Evolutionary conservation across 2,797 vertebrate species (phyloP), one percentile per base, ranked within the genome.

Genomic region (Enteromius treurensis): DNA sequence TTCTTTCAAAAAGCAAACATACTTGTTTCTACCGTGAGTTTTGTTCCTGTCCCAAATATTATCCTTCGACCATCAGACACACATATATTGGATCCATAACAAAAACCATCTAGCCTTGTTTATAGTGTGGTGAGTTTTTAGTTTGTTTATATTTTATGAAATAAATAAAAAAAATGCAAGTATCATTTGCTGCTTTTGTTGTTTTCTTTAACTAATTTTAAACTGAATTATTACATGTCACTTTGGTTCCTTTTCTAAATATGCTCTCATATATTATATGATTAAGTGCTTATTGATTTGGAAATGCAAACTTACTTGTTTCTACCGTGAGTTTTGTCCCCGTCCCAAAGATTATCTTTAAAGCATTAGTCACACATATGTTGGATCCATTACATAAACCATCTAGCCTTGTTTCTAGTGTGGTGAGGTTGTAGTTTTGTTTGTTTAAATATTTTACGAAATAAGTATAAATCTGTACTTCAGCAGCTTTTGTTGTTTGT

Each of bases 151-250:
- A 29, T 15, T 62, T 62, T 29, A 29, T 6, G 5, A 29, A 45
- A 3, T 32, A 32, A 21, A 29, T 14, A 1, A 14, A 29, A 29
- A 14, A 49, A 49, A 21, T 29, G 5, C 3, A 69, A 37, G 14
- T 8, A 21, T 29, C 8, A 3, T 10, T 70, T 7, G 42, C 23
- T 14, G 6, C 3, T 47, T 70, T 26, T 64, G 2, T 19, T 47
- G 34, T 34, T 47, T 51, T 55, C 8, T 55, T 11, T 29, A 10
- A 62, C 10, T 23, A 5, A 26, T 26, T 26, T n/a, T 10, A 71
- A 47, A 91, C 90, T 92, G 84, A 92, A 88, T 0, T 69, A 86
- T 19, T 23, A 23, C 21, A n/a, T n/a, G 21, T 58, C 21, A 58
- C n/a, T 58, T 23, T 58, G 15, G 19, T 84, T 80, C 42, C 64